Conservation (phyloP, 2,888 invertebrate species). For the Leptinotarsa juncta region DNA sequence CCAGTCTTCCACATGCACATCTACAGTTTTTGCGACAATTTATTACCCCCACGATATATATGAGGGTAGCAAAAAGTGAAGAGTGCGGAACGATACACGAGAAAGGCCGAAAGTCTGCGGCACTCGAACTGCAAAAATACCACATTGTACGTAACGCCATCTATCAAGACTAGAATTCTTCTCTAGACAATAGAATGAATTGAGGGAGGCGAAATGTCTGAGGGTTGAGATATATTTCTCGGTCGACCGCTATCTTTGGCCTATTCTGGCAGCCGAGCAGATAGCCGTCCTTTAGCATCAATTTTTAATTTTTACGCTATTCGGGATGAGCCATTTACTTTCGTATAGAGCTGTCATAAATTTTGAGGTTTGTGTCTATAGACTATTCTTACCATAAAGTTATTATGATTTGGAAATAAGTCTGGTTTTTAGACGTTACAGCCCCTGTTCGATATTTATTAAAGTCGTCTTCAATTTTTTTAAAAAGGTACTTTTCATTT, state of each 20-base stretch:
- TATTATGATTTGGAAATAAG: neutral
- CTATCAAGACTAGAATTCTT: constrained; percentile 19
- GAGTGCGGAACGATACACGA: constrained; percentile 20
- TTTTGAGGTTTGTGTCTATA: no score
- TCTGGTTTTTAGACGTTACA: neutral
- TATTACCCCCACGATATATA: constrained; percentile 15
- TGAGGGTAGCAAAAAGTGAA: constrained; percentile 14
- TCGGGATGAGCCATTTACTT: neutral
- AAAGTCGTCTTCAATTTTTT: no score
- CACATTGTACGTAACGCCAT: constrained; percentile 19
- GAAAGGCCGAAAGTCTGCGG: constrained; percentile 18
- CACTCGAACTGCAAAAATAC: constrained; percentile 20
- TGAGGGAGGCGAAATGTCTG: constrained; percentile 19
- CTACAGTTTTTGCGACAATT: constrained; percentile 15
- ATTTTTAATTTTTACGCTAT: constrained; percentile 18
- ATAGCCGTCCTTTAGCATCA: constrained; percentile 10
- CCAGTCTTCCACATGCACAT: constrained; percentile 14
- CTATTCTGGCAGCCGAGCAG: constrained; percentile 18
- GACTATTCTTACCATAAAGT: neutral
- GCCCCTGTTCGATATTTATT: no score
- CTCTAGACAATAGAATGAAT: constrained; percentile 19
- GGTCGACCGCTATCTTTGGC: constrained; percentile 21
- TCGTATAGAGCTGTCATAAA: neutral
- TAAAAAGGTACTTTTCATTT: no score
- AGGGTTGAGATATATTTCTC: constrained; percentile 19